Evolutionary conservation across 2,797 vertebrate genomes (phyloP), one percentile per base, ranked within the genome.

Genomic region (Anableps anableps): DNA sequence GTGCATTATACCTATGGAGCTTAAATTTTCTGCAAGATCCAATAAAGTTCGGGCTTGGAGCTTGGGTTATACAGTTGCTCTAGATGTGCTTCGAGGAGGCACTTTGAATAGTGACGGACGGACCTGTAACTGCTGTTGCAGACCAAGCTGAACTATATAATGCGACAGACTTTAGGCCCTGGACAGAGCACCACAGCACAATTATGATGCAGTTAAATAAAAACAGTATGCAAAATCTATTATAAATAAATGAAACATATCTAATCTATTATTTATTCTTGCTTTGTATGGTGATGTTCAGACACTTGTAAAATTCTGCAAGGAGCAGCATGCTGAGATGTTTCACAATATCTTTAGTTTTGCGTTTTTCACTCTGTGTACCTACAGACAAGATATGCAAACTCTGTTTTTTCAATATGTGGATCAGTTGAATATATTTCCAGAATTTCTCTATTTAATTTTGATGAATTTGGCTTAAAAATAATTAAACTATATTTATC

Each of bases 271-370:
- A 74, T 80, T 66, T 58, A 80, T 23, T 70, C 10, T 55, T 31
- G 70, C 68, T 55, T 36, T 34, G 73, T 75, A 31, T 45, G 38
- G 26, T 55, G 38, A 80, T 80, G 73, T 45, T 80, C 62, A 55
- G 45, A n/a, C 34, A 1, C 31, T 73, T 50, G 55, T 50, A 26
- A 21, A 48, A n/a, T 17, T 47, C 14, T 48, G 7, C 23, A 68
- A 75, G 48, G 51, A n/a, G 55, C 53, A 78, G 21, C 41, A 14
- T 47, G 31, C 58, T 72, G 48, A 73, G 14, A 34, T 17, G 31
- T 62, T 62, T 64, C 7, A 8, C 31, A 64, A 10, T 41, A 36
- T 23, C 34, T 26, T 43, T 26, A 70, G 38, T 70, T 70, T 21
- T 6, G 72, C 34, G 8, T 34, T 31, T 51, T 13, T 72, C 70